These are phyloP conservation scores for Paratrypauchen microcephalus DNA, from an alignment of 2,797 vertebrate species.

Conservation along the genomic window DNA sequence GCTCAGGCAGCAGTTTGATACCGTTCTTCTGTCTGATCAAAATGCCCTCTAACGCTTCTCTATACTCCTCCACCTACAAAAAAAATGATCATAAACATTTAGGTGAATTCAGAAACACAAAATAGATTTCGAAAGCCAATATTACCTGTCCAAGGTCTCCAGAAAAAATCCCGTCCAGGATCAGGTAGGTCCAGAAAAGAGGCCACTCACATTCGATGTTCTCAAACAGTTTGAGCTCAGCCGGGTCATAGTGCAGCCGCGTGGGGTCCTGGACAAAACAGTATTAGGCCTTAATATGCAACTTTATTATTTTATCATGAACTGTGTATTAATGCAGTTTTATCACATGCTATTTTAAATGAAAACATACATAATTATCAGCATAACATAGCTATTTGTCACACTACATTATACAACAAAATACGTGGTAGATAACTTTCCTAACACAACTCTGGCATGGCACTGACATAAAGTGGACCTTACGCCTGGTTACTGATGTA, in stretches of 20 bases:
- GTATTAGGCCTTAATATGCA: not conserved
- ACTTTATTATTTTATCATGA: too few relatives aligned
- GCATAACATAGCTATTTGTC: not conserved
- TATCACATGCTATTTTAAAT: too few relatives aligned
- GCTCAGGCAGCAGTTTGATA: conserved; percentile 90
- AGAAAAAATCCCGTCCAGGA: conserved; percentile 92
- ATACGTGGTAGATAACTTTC: not conserved
- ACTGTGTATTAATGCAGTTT: not conserved
- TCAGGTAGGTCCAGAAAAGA: conserved; percentile 96
- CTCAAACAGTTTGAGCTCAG: conserved; percentile 97
- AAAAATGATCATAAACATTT: conserved; percentile 10
- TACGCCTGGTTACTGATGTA: not conserved
- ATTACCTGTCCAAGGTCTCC: conserved; percentile 89
- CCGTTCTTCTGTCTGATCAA: conserved; percentile 91
- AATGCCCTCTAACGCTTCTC: conserved; percentile 91
- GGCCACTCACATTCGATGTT: conserved; percentile 99
- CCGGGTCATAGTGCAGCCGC: conserved; percentile 94
- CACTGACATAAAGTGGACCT: not conserved
- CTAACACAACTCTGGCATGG: not conserved
- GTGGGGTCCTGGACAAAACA: conserved; percentile 84
- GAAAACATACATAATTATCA: not conserved
- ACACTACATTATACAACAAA: not conserved
- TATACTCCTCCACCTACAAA: conserved; percentile 90
- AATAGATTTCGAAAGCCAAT: not conserved
- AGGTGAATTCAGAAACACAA: not conserved